Evolutionary conservation across 92 coral and sea anemone species (phyloP).

Genomic region (Paramuricea clavata): DNA sequence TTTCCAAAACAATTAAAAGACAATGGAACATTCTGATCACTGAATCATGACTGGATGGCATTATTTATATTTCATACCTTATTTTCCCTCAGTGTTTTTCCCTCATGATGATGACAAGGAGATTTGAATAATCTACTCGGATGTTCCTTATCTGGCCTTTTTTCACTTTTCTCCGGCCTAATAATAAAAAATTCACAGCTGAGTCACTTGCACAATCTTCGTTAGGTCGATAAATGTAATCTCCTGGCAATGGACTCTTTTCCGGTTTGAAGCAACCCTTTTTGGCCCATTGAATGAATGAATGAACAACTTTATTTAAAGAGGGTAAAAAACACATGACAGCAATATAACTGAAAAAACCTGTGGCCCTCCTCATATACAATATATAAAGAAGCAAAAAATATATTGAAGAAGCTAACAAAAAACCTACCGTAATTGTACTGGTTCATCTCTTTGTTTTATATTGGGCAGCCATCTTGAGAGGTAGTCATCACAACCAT

Average conservation of each 20-base stretch:
- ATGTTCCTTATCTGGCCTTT: neutral
- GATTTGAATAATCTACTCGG: neutral
- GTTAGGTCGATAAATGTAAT: no score
- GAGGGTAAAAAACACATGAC: no score
- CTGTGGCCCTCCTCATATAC: no score
- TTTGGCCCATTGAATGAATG: no score
- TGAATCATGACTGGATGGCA: neutral
- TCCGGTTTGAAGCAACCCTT: no score
- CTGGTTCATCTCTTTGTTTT: neutral
- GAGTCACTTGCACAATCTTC: neutral
- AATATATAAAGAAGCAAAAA: no score
- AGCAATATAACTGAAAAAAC: no score
- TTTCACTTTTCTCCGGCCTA: neutral
- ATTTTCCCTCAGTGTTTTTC: neutral
- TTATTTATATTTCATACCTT: neutral
- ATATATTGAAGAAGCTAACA: no score
- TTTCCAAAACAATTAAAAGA: no score
- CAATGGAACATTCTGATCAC: no score
- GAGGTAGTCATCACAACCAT: slow-evolving; percentile 38
- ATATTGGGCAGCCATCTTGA: slow-evolving; percentile 39
- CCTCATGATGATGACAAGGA: neutral
- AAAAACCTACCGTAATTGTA: neutral
- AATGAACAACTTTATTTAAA: no score
- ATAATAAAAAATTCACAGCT: neutral
- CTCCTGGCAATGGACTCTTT: no score